These are phyloP conservation scores for Tychaedon coryphoeus DNA, from an alignment of 2,113 vertebrate species.

Conservation along the genomic window DNA sequence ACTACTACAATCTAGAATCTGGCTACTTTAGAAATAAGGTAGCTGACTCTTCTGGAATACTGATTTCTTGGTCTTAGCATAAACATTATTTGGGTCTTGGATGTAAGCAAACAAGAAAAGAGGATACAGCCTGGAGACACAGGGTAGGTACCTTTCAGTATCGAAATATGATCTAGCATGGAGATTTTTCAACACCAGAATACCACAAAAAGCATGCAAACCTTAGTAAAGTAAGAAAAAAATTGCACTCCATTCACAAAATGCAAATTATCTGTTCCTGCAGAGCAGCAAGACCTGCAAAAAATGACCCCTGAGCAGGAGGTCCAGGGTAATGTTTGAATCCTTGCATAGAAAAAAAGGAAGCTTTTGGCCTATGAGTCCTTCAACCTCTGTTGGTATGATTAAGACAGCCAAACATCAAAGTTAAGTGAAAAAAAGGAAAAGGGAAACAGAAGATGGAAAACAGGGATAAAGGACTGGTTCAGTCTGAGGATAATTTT, in stretches of 20 bases:
- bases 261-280: neutral
- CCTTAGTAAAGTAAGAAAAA: neutral
- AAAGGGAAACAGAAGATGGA: neutral
- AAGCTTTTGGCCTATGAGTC: neutral
- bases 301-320: neutral
- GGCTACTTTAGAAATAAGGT: neutral
- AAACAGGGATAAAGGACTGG: neutral
- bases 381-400: neutral
- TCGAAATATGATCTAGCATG: neutral
- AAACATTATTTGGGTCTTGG: neutral
- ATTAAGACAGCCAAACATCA: neutral
- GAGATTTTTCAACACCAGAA: constrained; percentile 34
- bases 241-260: neutral
- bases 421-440: neutral
- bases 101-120: constrained; percentile 40
- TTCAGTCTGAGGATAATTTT: neutral
- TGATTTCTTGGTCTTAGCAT: neutral
- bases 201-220: constrained; percentile 20
- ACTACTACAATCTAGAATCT: neutral
- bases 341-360: neutral
- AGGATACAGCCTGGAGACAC: neutral
- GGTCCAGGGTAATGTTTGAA: neutral
- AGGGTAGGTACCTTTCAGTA: neutral
- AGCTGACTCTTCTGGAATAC: neutral
- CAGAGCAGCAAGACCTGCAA: neutral